Conservation (phyloP, 2,888 invertebrate genomes). For the Capitulum mitella region DNA sequence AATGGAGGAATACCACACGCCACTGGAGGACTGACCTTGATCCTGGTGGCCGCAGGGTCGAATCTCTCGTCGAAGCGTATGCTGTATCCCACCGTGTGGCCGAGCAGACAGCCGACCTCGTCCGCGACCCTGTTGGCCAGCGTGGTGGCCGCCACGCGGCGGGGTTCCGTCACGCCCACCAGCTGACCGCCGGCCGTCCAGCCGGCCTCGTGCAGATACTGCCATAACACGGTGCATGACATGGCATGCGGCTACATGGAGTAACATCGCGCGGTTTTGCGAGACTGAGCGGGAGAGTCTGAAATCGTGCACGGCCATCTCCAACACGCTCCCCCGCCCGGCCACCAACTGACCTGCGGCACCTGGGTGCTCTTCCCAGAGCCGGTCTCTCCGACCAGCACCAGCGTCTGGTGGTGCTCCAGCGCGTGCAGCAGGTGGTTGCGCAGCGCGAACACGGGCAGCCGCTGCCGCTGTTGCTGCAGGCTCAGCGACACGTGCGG, state of each 20-base stretch:
- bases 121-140: constrained; percentile 81
- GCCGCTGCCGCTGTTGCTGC: constrained; percentile 69
- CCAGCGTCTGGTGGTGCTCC: constrained; percentile 65
- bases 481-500: constrained; percentile 73
- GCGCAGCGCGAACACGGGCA: constrained; percentile 79
- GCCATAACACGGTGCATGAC: constrained; percentile 38
- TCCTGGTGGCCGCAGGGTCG: constrained; percentile 54
- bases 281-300: neutral
- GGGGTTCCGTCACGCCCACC: constrained; percentile 85
- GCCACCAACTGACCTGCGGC: constrained; percentile 63
- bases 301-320: neutral
- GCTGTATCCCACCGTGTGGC: constrained; percentile 72
- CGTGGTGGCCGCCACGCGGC: constrained; percentile 81
- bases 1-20: no score
- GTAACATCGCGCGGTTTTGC: neutral
- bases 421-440: constrained; percentile 82
- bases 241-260: neutral
- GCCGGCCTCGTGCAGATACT: constrained; percentile 83
- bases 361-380: constrained; percentile 94
- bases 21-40: constrained; percentile 54
- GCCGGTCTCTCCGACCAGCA: constrained; percentile 77
- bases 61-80: constrained; percentile 69
- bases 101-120: constrained; percentile 70
- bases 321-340: neutral
- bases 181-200: constrained; percentile 66